Evolutionary conservation across 2,113 vertebrate species (phyloP), one percentile per base, ranked within the genome.

Genomic region (Trematomus loennbergii): DNA sequence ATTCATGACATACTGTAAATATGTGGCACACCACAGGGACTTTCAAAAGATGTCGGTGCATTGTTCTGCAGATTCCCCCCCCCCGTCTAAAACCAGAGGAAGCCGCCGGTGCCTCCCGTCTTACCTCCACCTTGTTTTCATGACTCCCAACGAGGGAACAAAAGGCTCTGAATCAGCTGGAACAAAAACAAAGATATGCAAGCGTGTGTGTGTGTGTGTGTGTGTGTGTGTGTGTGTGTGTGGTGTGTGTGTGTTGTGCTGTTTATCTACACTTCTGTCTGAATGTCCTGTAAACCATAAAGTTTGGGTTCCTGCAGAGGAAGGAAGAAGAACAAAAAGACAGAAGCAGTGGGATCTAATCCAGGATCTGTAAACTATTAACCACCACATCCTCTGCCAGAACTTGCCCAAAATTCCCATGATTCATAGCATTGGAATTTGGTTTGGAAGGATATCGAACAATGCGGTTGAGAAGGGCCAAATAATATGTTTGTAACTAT

Each of bases 241-340:
- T 15, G 63, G 0, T 0, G n/a, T 55, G 54, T 76, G 75, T 85
- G 71, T 82, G 48, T 67, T 54, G 2, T 25, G 25, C 25, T 25
- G 25, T 25, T 25, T 25, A 25, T 25, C 25, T 79, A 52, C 12
- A 46, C 12, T 58, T 54, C 20, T 66, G 48, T 25, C 25, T 25
- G 25, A 29, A 29, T 3, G 25, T 53, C 9, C 29, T n/a, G 54
- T 29, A 9, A 66, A 12, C 20, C 22, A 46, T 29, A 33, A 75
- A 65, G 54, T 85, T 84, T 90, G 43, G 50, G 87, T 87, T 87
- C 81, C 15, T 85, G 69, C 75, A 75, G 66, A 87, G 92, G 91
- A 93, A 94, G 91, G 91, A 93, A 93, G 72, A 84, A 62, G 49
- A 63, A 76, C 68, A 90, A 61, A 89, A 3, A 54, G 3, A 12